These are phyloP conservation scores for Brachypalpus laphriformis DNA, from an alignment of 2,888 invertebrate genomes.

Conservation along the genomic window DNA sequence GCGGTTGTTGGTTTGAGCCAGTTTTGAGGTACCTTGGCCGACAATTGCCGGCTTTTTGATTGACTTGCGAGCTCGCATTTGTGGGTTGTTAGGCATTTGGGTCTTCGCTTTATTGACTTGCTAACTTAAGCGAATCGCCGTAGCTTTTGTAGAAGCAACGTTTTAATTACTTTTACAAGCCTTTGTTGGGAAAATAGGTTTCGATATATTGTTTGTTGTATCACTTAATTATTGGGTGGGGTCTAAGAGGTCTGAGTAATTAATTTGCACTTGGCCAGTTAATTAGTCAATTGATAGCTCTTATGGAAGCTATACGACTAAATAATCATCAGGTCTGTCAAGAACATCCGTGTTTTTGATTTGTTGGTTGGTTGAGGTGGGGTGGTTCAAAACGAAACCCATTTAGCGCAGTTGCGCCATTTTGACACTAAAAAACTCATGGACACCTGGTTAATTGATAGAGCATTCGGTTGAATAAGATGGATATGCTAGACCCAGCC, in stretches of 20 bases:
- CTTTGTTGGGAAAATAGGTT: background rate
- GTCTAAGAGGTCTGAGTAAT: background rate
- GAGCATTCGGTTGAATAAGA: no score
- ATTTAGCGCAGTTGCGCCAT: no score
- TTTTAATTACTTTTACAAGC: constrained; percentile 26
- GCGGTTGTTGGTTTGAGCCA: constrained; percentile 23
- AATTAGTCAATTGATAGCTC: background rate
- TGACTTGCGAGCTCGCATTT: background rate
- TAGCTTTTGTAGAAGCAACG: background rate
- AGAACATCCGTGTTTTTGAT: no score
- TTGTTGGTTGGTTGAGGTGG: no score
- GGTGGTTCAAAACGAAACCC: no score
- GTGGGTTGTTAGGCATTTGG: background rate
- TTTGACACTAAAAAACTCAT: no score
- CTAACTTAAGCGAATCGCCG: constrained; percentile 50
- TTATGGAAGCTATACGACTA: background rate
- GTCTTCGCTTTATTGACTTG: constrained; percentile 40
- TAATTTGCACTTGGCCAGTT: constrained; percentile 10
- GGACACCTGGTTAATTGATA: no score
- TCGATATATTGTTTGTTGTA: background rate
- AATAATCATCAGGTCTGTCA: no score
- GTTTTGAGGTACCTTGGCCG: constrained; percentile 31
- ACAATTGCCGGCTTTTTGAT: constrained; percentile 11
- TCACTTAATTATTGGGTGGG: background rate
- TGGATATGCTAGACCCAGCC: no score